These are phyloP conservation scores for Protobothrops mucrosquamatus DNA, from an alignment of 2,113 vertebrate species.

Conservation along the genomic window DNA sequence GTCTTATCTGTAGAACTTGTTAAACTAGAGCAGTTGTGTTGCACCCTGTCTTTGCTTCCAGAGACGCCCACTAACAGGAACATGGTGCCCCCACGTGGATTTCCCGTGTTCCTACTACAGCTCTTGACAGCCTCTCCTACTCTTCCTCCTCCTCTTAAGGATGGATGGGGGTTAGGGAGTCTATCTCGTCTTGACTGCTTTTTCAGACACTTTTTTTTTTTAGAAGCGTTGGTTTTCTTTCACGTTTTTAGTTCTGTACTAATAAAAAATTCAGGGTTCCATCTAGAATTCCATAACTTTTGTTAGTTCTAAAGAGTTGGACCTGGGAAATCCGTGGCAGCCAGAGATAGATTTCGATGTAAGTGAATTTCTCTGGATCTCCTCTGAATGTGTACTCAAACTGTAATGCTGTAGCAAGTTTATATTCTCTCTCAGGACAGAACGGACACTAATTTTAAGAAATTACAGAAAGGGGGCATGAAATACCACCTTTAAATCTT, in stretches of 20 bases:
- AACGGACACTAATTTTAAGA: not conserved
- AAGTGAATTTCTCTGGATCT: not conserved
- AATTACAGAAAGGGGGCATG: not conserved
- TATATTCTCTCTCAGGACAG: not conserved
- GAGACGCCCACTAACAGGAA: not conserved
- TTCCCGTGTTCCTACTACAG: not conserved
- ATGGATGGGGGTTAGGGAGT: not conserved
- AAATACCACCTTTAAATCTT: not conserved
- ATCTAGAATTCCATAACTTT: not conserved
- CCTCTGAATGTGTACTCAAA: no score
- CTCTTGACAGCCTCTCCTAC: not conserved
- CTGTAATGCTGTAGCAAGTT: not conserved
- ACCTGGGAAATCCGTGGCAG: not conserved
- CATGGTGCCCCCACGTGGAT: constrained; percentile 9
- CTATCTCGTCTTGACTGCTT: not conserved
- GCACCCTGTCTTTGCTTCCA: not conserved
- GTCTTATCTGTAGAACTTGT: not conserved
- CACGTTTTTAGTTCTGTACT: not conserved
- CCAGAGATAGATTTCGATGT: no score
- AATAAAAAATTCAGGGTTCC: not conserved
- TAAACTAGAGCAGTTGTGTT: not conserved
- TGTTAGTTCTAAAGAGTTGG: not conserved
- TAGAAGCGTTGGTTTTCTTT: no score
- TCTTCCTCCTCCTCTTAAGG: not conserved
- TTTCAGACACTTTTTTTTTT: not conserved